Evolutionary conservation across 2,113 vertebrate genomes (phyloP).

Genomic region (Rynchops niger): DNA sequence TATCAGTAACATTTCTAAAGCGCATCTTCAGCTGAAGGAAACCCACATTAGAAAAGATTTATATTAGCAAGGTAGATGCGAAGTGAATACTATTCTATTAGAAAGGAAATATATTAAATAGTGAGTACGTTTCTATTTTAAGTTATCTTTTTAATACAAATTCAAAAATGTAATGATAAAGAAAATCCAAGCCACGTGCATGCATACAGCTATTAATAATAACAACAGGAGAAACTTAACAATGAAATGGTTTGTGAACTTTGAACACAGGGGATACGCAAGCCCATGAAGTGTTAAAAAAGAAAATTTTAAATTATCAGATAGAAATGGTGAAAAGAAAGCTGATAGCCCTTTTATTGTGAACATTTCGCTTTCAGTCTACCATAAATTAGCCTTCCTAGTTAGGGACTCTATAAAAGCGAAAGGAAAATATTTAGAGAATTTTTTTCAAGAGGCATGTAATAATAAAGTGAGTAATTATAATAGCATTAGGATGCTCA

Average conservation of each 20-base stretch:
- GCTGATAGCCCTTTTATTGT: not conserved
- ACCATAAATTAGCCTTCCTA: not conserved
- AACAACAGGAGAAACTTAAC: not conserved
- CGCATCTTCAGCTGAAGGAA: not conserved
- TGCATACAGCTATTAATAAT: not conserved
- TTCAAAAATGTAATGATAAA: not conserved
- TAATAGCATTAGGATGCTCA: slow-evolving; percentile 31
- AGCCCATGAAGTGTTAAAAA: not conserved
- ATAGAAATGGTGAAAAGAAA: not conserved
- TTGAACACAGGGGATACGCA: not conserved
- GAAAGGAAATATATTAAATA: not conserved
- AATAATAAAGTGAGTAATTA: slow-evolving; percentile 44
- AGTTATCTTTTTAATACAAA: not conserved
- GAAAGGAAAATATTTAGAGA: slow-evolving; percentile 28
- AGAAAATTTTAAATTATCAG: not conserved
- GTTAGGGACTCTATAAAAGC: not conserved
- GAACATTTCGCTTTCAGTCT: not conserved
- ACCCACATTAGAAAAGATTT: not conserved
- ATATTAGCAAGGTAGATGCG: not conserved
- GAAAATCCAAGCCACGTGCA: not conserved
- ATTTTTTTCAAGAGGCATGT: not conserved
- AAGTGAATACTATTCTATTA: not conserved
- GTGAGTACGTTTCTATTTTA: not conserved
- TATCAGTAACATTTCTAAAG: not conserved
- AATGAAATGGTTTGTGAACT: not conserved